These are phyloP conservation scores for Rhynchophorus ferrugineus DNA, from an alignment of 1,140 invertebrate genomes.

Conservation along the genomic window DNA sequence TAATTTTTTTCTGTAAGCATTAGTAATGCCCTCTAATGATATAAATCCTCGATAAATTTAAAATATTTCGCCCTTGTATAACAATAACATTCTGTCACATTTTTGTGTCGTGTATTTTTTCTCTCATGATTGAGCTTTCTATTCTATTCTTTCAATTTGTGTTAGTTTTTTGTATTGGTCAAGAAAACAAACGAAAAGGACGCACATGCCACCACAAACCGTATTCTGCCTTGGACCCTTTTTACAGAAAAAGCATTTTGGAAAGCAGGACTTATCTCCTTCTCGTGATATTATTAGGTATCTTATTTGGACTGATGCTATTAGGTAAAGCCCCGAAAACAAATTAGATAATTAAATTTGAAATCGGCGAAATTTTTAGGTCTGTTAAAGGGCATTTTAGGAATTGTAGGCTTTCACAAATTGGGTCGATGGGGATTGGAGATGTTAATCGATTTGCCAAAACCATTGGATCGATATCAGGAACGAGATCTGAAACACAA, in stretches of 20 bases:
- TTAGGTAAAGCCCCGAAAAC: conserved; percentile 10
- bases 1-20: too few species aligned
- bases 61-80: too few species aligned
- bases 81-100: too few species aligned
- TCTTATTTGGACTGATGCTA: conserved; percentile 12
- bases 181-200: not conserved
- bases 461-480: conserved; percentile 42
- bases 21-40: too few species aligned
- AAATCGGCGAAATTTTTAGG: conserved; percentile 13
- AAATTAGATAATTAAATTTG: not conserved
- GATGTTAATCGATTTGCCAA: conserved; percentile 41
- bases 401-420: conserved; percentile 13
- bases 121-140: too few species aligned
- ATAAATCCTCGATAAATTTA: too few species aligned
- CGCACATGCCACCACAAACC: not conserved
- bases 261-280: conserved; percentile 15
- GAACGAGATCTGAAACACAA: conserved; percentile 39
- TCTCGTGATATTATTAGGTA: conserved; percentile 10
- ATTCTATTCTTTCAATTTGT: too few species aligned
- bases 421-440: conserved; percentile 39
- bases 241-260: conserved; percentile 12
- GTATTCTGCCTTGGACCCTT: conserved; percentile 2
- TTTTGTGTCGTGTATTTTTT: too few species aligned
- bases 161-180: too few species aligned
- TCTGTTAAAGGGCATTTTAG: conserved; percentile 26